Evolutionary conservation across 2,113 vertebrate species (phyloP), one percentile per base, ranked within the genome.

Genomic region (Sciurus niger): DNA sequence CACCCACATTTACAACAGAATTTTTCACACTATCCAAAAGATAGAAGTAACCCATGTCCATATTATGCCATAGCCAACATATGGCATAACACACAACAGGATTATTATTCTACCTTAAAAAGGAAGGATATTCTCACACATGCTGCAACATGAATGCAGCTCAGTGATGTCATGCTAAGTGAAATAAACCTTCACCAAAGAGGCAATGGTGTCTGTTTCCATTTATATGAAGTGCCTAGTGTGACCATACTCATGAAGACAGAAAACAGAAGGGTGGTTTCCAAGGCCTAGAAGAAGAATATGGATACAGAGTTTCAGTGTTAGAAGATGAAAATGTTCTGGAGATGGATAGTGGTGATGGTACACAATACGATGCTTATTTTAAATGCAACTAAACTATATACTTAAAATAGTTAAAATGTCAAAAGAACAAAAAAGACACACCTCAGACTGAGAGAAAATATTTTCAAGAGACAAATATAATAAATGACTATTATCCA

Each of bases 181-280:
- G 22, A 95, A 91, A 79, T 94, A 94, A 83, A 20, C 53, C 28
- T 20, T 72, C 43, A 72, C 18, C 13, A 55, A 84, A 90, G 51
- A 18, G 37, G 2, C 58, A 90, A 78, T 67, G 82, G 14, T 91
- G 14, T 90, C 25, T 78, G 43, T 32, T 28, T 79, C 12, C 34
- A 78, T 14, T 43, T 79, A 70, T 2, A 40, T 17, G 9, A 51
- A 6, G 4, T 78, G 34, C 30, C 32, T 30, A 25, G 34, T n/a
- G 24, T 48, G 37, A 37, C 40, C 63, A 79, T 51, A 40, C 30
- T 63, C 11, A 63, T 40, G 22, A 37, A 79, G 43, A 51, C 51
- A 85, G 53, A 80, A 89, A 89, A 53, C 22, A 67, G 32, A 94
- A 46, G 32, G 17, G 14, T 46, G 48, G 17, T 58, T 28, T 4